Evolutionary conservation across 2,797 vertebrate genomes (phyloP).

Genomic region (Lepidocolaptes lacrymiger): DNA sequence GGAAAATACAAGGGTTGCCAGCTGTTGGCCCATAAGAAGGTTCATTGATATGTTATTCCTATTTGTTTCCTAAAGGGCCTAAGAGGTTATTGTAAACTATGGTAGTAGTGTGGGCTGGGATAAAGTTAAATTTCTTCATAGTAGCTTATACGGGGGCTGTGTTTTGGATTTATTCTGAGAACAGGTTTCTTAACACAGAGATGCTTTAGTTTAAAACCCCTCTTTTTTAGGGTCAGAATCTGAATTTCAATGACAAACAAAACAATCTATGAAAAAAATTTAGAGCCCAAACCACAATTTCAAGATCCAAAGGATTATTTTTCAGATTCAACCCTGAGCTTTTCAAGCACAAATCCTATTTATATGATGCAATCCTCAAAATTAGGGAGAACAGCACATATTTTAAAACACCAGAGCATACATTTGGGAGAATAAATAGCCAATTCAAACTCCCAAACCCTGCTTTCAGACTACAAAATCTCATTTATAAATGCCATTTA

Average conservation of each 20-base stretch:
- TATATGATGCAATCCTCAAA: not conserved
- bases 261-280: not conserved
- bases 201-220: not conserved
- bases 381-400: not conserved
- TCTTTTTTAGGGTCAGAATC: not conserved
- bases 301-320: not conserved
- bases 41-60: not conserved
- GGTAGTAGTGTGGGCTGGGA: not conserved
- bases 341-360: not conserved
- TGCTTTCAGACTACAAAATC: not conserved
- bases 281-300: not conserved
- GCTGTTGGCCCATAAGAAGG: not conserved
- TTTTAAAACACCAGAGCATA: not conserved
- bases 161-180: not conserved
- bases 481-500: not conserved
- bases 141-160: not conserved
- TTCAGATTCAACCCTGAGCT: not conserved
- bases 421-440: not conserved
- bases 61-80: not conserved
- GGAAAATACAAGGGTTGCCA: not conserved
- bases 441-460: not conserved
- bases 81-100: not conserved
- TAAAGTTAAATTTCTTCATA: not conserved
- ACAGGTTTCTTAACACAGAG: not conserved
- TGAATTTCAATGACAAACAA: not conserved